Conservation (phyloP, 2,797 vertebrate species). For the Xiphophorus birchmanni region DNA sequence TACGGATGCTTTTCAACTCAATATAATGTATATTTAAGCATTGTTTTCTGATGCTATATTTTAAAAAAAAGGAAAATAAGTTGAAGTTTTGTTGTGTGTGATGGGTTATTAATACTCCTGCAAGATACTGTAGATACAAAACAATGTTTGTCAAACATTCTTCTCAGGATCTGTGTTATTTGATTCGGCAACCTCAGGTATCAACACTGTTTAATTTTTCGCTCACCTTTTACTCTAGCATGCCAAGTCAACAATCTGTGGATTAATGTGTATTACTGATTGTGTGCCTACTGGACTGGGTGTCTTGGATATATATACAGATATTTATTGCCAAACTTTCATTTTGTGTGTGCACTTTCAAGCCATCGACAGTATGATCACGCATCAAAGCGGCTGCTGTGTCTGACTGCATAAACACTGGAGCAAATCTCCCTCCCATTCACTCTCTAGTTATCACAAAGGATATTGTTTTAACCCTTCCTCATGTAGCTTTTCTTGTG, state of each 20-base stretch:
- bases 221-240: constrained; percentile 41
- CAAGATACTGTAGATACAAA: constrained; percentile 38
- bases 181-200: constrained; percentile 56
- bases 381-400: constrained; percentile 71
- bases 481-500: constrained; percentile 19
- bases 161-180: constrained; percentile 50
- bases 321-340: constrained; percentile 50
- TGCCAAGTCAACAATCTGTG: constrained; percentile 54
- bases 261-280: constrained; percentile 40
- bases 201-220: constrained; percentile 54
- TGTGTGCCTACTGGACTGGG: constrained; percentile 13
- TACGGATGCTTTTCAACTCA: neutral
- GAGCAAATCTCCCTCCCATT: constrained; percentile 72
- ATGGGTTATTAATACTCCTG: neutral
- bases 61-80: neutral
- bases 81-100: neutral
- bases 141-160: constrained; percentile 64
- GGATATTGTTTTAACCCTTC: constrained; percentile 78
- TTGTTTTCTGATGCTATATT: neutral
- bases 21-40: neutral
- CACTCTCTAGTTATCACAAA: constrained; percentile 65
- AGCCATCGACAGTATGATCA: constrained; percentile 75
- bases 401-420: constrained; percentile 77
- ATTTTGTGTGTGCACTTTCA: constrained; percentile 58
- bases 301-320: constrained; percentile 19